phyloP scores from a whole-genome alignment of 2,888 invertebrate genomes.

The Apoderus coryli region DNA sequence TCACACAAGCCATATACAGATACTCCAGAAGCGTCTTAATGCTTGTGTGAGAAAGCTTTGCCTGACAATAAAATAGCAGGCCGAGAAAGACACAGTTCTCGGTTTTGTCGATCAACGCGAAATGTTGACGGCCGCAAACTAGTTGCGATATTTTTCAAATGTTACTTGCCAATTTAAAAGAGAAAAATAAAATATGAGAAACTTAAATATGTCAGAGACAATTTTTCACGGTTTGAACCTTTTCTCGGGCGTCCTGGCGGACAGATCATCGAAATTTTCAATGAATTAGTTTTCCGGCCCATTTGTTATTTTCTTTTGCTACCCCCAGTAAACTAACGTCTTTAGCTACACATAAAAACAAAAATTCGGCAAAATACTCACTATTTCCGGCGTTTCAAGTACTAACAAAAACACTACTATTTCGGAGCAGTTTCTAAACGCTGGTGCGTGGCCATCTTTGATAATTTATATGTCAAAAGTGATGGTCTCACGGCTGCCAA shows the following conservation, averaged over 20 bases:
- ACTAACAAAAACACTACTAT: not conserved
- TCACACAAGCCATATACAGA: not conserved
- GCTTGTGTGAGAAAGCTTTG: constrained; percentile 1
- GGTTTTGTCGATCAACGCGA: constrained; percentile 2
- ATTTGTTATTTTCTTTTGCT: constrained; percentile 1
- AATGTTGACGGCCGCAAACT: constrained; percentile 2
- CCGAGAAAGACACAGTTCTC: constrained; percentile 1
- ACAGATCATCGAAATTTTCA: not conserved
- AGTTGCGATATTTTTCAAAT: constrained; percentile 3
- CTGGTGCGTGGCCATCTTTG: constrained; percentile 3
- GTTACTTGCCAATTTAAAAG: constrained; percentile 3
- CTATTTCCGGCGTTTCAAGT: constrained; percentile 3
- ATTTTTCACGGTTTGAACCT: constrained; percentile 1
- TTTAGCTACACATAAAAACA: not conserved
- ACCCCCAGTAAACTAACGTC: constrained; percentile 1
- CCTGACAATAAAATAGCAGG: constrained; percentile 3
- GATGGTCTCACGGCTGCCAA: not conserved
- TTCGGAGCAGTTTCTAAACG: constrained; percentile 1
- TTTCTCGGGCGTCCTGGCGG: constrained; percentile 4
- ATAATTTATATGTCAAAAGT: constrained; percentile 2
- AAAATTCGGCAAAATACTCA: constrained; percentile 5
- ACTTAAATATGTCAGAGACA: constrained; percentile 1
- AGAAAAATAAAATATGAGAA: constrained; percentile 1
- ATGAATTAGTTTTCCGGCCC: constrained; percentile 3
- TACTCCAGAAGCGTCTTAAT: constrained; percentile 2